Conservation (phyloP, 92 coral and sea anemone genomes). For the Umimayanthus kanabou region DNA sequence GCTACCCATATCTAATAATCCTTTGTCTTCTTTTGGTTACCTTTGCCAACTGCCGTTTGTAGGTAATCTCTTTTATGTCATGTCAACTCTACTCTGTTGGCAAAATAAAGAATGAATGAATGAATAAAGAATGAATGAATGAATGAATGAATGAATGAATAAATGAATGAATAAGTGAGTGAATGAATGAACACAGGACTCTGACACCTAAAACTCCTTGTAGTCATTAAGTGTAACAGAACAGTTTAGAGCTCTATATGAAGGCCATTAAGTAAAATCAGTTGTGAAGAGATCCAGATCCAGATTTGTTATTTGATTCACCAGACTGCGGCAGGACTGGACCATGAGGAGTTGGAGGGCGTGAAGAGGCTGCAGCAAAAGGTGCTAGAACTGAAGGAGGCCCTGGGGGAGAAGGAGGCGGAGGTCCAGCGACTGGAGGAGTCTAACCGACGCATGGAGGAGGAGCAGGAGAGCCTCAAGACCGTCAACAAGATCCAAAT, state of each 20-base stretch:
- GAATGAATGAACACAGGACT: no score
- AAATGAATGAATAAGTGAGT: no score
- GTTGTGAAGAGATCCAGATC: neutral
- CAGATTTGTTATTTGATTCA: neutral
- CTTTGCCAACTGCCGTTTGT: no score
- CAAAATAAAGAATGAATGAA: no score
- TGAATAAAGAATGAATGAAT: no score
- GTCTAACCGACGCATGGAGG: slow-evolving; percentile 65
- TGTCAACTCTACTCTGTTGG: no score
- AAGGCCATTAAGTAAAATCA: no score
- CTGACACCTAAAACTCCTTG: no score
- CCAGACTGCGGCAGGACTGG: slow-evolving; percentile 57
- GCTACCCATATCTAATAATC: no score
- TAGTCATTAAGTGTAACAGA: neutral
- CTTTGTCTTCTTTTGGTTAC: no score
- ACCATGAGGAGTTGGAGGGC: slow-evolving; percentile 52
- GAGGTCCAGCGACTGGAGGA: slow-evolving; percentile 67
- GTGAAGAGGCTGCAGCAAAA: slow-evolving; percentile 58
- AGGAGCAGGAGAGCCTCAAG: slow-evolving; percentile 73
- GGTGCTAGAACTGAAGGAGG: slow-evolving; percentile 45
- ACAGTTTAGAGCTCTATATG: neutral
- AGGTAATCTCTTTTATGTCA: no score
- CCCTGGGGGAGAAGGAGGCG: slow-evolving; percentile 59
- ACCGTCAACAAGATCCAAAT: slow-evolving; percentile 66
- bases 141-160: no score